These are phyloP conservation scores for Heliconius ethilla DNA, from an alignment of 2,888 invertebrate genomes.

Conservation along the genomic window DNA sequence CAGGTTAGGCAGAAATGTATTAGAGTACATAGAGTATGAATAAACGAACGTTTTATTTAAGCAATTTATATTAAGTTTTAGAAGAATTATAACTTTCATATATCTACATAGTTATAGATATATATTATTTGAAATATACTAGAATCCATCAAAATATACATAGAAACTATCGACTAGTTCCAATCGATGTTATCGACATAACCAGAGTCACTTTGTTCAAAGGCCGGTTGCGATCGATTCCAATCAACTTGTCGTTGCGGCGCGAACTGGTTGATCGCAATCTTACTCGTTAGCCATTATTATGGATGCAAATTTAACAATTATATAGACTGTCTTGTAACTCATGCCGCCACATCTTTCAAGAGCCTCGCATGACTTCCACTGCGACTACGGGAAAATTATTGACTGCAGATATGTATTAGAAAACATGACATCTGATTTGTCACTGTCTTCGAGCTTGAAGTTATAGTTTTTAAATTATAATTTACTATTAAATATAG, in stretches of 20 bases:
- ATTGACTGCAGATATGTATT: constrained; percentile 48
- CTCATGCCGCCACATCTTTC: constrained; percentile 54
- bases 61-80: background rate
- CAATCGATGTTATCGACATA: constrained; percentile 30
- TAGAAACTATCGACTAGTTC: constrained; percentile 30
- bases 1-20: background rate
- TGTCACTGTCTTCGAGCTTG: background rate
- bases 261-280: constrained; percentile 72
- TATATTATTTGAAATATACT: background rate
- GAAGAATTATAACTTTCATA: background rate
- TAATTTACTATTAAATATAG: background rate
- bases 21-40: background rate
- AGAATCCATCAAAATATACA: background rate
- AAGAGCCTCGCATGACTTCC: constrained; percentile 60
- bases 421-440: constrained; percentile 17
- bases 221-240: constrained; percentile 43
- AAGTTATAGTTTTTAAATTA: background rate
- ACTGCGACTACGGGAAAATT: constrained; percentile 55
- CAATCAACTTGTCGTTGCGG: constrained; percentile 68
- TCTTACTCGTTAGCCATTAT: constrained; percentile 73
- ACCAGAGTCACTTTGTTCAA: constrained; percentile 29
- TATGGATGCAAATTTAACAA: constrained; percentile 77
- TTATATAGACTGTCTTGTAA: constrained; percentile 61
- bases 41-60: background rate
- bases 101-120: background rate